Percentiles rank a stretch among this genome's conserved stretches.
These are phyloP conservation scores for Epizoanthus scotinus DNA, from an alignment of 92 coral and sea anemone species.

Conservation along the genomic window DNA sequence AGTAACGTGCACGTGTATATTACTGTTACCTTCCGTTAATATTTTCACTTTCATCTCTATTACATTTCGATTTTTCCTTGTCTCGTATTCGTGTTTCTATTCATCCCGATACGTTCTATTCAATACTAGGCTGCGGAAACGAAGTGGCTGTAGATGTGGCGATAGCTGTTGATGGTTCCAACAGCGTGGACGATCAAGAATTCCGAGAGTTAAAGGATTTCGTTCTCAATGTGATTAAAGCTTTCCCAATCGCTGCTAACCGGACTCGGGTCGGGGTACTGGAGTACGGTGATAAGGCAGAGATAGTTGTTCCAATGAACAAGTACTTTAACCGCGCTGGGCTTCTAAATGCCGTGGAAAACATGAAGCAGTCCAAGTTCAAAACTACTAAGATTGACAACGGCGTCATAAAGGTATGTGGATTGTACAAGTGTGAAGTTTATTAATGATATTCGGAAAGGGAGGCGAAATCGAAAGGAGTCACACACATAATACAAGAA, in stretches of 20 bases:
- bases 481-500: too few species aligned
- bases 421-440: not conserved
- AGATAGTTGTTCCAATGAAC: constrained; percentile 52
- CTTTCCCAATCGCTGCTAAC: constrained; percentile 58
- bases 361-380: constrained; percentile 46
- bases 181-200: constrained; percentile 69
- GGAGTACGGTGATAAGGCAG: constrained; percentile 66
- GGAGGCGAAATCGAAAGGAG: too few species aligned
- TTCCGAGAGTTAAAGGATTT: constrained; percentile 75
- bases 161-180: constrained; percentile 89
- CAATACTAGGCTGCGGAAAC: constrained; percentile 59
- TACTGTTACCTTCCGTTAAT: too few species aligned
- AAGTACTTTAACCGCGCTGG: constrained; percentile 36
- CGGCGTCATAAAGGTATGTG: constrained; percentile 10
- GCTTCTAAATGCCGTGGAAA: constrained; percentile 52
- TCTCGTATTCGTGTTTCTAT: too few species aligned
- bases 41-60: too few species aligned
- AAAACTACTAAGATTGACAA: not conserved
- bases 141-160: constrained; percentile 68
- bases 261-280: constrained; percentile 78
- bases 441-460: not conserved
- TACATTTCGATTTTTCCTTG: too few species aligned
- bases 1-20: too few species aligned
- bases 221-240: constrained; percentile 64
- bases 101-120: not conserved